Conservation (phyloP, 1,140 invertebrate genomes). For the Vanessa tameamea region DNA sequence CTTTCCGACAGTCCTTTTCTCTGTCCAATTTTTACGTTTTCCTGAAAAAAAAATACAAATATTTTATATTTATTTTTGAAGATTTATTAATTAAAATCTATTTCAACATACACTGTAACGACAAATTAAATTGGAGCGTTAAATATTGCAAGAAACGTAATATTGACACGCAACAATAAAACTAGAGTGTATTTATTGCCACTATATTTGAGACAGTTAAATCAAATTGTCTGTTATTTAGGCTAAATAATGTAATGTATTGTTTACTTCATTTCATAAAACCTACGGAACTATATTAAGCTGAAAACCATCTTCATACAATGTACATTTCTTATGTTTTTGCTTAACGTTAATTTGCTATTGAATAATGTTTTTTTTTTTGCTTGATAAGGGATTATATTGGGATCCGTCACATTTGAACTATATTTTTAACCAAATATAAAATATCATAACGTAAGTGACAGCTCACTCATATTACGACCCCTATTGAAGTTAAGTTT, state of each 20-base stretch:
- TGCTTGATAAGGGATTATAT: no score
- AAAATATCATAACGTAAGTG: no score
- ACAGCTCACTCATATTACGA: no score
- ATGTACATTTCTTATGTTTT: no score
- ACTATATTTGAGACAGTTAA: not conserved
- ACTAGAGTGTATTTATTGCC: slow-evolving; percentile 4
- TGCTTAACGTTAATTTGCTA: no score
- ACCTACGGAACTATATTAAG: no score
- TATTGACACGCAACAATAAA: slow-evolving; percentile 5
- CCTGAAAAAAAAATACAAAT: slow-evolving; percentile 48
- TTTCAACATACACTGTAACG: not conserved
- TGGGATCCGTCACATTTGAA: no score
- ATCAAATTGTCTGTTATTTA: not conserved
- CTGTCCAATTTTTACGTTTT: slow-evolving; percentile 82
- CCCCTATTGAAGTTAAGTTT: no score
- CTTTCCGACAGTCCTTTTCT: slow-evolving; percentile 84
- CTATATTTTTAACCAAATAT: no score
- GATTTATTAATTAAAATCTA: not conserved
- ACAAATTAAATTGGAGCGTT: slow-evolving; percentile 11
- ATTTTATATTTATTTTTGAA: not conserved
- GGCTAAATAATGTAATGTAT: not conserved
- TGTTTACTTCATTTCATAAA: no score
- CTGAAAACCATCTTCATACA: no score
- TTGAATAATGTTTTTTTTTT: no score
- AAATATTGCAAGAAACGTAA: slow-evolving; percentile 5